Conservation (phyloP, 2,888 invertebrate genomes). For the Panorpa germanica region DNA sequence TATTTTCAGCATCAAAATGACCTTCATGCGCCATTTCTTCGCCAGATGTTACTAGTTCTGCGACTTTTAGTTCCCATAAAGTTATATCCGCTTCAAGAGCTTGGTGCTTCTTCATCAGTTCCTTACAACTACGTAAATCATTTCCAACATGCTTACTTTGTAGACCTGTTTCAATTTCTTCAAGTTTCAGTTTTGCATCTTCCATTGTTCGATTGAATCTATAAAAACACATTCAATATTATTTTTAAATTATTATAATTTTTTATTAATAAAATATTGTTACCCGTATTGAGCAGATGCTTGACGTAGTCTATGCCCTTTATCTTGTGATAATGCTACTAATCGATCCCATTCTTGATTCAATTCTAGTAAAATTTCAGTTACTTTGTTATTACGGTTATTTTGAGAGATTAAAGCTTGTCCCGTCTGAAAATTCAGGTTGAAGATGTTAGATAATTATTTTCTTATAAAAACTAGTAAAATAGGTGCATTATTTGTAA, state of each 20-base stretch:
- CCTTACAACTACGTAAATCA: constrained; percentile 82
- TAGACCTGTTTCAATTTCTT: constrained; percentile 64
- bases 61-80: constrained; percentile 66
- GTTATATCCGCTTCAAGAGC: constrained; percentile 70
- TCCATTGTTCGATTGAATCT: constrained; percentile 59
- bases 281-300: constrained; percentile 66
- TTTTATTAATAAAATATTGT: constrained; percentile 14
- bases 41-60: constrained; percentile 58
- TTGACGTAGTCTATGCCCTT: constrained; percentile 64
- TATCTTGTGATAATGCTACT: constrained; percentile 40
- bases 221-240: background rate
- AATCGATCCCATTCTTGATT: constrained; percentile 64
- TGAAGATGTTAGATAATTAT: too few relatives aligned
- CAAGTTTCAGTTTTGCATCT: constrained; percentile 71
- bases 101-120: constrained; percentile 78
- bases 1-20: constrained; percentile 84
- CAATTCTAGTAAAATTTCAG: constrained; percentile 41
- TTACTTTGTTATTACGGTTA: constrained; percentile 50
- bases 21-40: constrained; percentile 83
- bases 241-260: background rate
- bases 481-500: too few relatives aligned
- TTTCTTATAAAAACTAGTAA: too few relatives aligned
- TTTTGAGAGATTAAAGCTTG: constrained; percentile 51
- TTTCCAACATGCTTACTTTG: constrained; percentile 68
- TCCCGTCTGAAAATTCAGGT: constrained; percentile 27